Evolutionary conservation across 2,113 vertebrate genomes (phyloP), one percentile per base, ranked within the genome.

Genomic region (Morone saxatilis): DNA sequence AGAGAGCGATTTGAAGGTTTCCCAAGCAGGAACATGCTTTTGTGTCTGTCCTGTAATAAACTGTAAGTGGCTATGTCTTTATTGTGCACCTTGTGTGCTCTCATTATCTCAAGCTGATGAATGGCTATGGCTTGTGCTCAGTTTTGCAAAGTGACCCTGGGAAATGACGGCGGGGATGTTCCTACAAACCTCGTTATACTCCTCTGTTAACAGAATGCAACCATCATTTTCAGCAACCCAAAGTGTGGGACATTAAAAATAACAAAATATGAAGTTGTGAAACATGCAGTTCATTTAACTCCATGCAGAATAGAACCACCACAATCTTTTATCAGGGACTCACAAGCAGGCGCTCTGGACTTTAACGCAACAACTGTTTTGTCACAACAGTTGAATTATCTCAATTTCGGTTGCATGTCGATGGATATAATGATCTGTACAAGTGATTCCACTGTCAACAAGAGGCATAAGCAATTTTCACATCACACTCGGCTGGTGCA

Each of bases 91-190:
- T 91, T 25, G 61, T 81, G 71, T 89, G 93, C 91, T 94, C 95
- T 94, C 93, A 94, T 96, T 95, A 95, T 89, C 92, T 94, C 93
- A 92, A 73, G 57, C 82, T 94, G 95, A 95, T 95, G 90, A 94
- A 95, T 95, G 84, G 83, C 81, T 73, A 48, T 85, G 81, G 78
- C 84, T 90, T 71, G 72, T 80, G 90, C 81, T 90, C 81, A 9
- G 67, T 76, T 90, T 90, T 87, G 85, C 91, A 94, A 94, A 94
- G 93, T 95, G 93, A 95, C 94, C 93, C 92, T 90, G 90, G 82
- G 87, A 93, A 91, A 91, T 93, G 89, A 90, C 80, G 77, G 78
- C 75, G 83, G 81, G 60, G 71, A 92, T 88, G 85, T 85, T 87
- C 78, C 74, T 68, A 79, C 80, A 91, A 82, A 91, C 80, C 88